These are phyloP conservation scores for Brachionus paranguensis DNA, from an alignment of 1,140 invertebrate genomes.

Conservation along the genomic window DNA sequence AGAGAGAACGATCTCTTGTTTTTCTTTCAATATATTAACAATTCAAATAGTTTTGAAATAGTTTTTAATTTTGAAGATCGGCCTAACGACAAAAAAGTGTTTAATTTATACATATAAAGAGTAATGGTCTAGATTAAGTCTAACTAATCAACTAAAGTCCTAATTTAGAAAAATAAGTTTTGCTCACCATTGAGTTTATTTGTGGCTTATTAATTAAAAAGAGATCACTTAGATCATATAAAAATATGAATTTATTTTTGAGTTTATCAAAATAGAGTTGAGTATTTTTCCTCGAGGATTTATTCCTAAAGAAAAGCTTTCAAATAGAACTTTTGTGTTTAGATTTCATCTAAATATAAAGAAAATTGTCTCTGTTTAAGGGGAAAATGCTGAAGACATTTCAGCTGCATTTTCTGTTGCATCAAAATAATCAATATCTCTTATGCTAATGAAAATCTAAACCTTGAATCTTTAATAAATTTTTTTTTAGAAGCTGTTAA, in stretches of 20 bases:
- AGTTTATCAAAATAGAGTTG: not conserved
- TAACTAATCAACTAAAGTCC: slow-evolving; percentile 30
- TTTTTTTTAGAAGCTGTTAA: not conserved
- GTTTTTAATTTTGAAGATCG: not conserved
- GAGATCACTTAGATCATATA: not conserved
- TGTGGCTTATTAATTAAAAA: slow-evolving; percentile 17
- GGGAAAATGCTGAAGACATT: not conserved
- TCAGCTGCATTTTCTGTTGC: not conserved
- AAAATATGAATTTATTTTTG: not conserved
- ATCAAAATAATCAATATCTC: not conserved
- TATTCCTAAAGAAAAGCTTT: not conserved
- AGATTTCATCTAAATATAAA: not conserved
- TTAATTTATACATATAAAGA: slow-evolving; percentile 30
- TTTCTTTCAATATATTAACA: not conserved
- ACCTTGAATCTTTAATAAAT: not conserved
- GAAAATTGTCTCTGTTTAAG: not conserved
- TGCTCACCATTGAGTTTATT: not conserved
- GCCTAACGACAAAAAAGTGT: not conserved
- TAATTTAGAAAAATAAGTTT: not conserved
- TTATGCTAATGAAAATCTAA: not conserved
- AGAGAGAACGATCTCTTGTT: slow-evolving; percentile 9
- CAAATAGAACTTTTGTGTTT: not conserved
- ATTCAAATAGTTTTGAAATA: slow-evolving; percentile 26
- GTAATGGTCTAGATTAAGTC: slow-evolving; percentile 15
- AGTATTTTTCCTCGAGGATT: not conserved